Percentiles rank a stretch among this genome's conserved stretches.
Conservation (phyloP, 1,140 invertebrate species). For the Triops cancriformis region DNA sequence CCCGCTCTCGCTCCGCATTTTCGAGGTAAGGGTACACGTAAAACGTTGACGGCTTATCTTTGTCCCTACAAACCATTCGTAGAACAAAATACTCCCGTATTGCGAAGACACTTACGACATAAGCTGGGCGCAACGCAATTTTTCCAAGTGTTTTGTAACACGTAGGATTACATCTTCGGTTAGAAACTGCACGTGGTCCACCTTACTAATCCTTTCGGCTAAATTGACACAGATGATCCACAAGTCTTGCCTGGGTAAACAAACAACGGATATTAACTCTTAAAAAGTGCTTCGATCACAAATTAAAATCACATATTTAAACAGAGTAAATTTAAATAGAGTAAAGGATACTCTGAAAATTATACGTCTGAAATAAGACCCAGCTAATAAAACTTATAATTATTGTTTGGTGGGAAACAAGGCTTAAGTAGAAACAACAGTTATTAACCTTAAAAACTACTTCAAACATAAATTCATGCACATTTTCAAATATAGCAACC, state of each 20-base stretch:
- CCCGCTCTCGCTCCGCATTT: slow-evolving; percentile 60
- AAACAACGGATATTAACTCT: too few relatives aligned
- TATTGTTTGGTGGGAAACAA: too few relatives aligned
- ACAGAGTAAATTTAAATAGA: too few relatives aligned
- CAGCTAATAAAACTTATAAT: too few relatives aligned
- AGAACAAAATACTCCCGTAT: slow-evolving; percentile 20
- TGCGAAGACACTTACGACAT: slow-evolving; percentile 50
- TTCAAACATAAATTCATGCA: too few relatives aligned
- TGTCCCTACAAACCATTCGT: slow-evolving; percentile 24
- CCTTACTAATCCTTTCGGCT: slow-evolving; percentile 56
- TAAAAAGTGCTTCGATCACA: too few relatives aligned
- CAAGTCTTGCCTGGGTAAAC: slow-evolving; percentile 57
- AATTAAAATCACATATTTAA: too few relatives aligned
- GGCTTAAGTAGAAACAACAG: too few relatives aligned
- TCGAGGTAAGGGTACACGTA: slow-evolving; percentile 51
- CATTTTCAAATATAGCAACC: too few relatives aligned
- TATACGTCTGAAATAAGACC: too few relatives aligned
- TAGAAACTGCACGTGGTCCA: slow-evolving; percentile 72
- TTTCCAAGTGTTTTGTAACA: slow-evolving; percentile 75
- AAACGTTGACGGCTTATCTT: slow-evolving; percentile 27
- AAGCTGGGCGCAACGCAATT: slow-evolving; percentile 64
- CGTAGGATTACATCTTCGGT: slow-evolving; percentile 69
- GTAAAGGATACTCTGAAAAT: too few relatives aligned
- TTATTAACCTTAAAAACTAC: too few relatives aligned
- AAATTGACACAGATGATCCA: slow-evolving; percentile 70